A percentile compares a stretch with the other conserved stretches of the same genome.
phyloP scores from a whole-genome alignment of 2,888 invertebrate species.

The Drosophila peninsularis region DNA sequence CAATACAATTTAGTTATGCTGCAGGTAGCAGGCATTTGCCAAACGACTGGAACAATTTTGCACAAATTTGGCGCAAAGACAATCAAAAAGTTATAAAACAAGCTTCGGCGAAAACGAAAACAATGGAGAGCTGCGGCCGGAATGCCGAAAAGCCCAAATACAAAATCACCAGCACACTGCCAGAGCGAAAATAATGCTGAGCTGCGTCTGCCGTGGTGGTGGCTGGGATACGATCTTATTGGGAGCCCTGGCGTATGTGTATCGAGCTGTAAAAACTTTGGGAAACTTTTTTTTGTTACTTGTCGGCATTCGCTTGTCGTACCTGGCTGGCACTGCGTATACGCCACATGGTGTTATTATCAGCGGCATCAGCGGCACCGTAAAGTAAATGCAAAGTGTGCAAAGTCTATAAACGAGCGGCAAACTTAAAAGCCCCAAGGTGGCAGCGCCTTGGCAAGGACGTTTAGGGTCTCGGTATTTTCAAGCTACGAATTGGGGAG shows the following conservation, averaged over 20 bases:
- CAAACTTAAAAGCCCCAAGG: slow-evolving; percentile 78
- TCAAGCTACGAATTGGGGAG: neutral
- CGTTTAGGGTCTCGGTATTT: slow-evolving; percentile 25
- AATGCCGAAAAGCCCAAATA: slow-evolving; percentile 45
- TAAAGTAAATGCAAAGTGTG: slow-evolving; percentile 78
- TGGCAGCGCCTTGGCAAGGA: slow-evolving; percentile 61
- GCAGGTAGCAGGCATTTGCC: slow-evolving; percentile 49
- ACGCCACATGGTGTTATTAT: slow-evolving; percentile 73
- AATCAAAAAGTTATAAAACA: slow-evolving; percentile 82
- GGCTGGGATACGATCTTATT: slow-evolving; percentile 14
- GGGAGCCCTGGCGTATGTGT: slow-evolving; percentile 54
- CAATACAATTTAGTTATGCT: slow-evolving; percentile 50
- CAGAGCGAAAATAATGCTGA: slow-evolving; percentile 47
- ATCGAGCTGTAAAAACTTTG: slow-evolving; percentile 74
- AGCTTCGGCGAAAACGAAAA: slow-evolving; percentile 65
- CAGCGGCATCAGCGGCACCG: slow-evolving; percentile 73
- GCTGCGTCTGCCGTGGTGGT: slow-evolving; percentile 14
- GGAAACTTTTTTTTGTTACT: slow-evolving; percentile 46
- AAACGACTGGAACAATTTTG: slow-evolving; percentile 64
- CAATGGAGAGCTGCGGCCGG: slow-evolving; percentile 42
- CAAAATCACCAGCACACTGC: slow-evolving; percentile 40
- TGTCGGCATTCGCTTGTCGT: slow-evolving; percentile 38
- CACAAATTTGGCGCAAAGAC: slow-evolving; percentile 79
- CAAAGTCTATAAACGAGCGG: slow-evolving; percentile 78
- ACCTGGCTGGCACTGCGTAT: slow-evolving; percentile 59